A percentile compares a stretch with the other conserved stretches of the same genome.
Conservation (phyloP, 1,140 invertebrate genomes). For the Ips typographus region DNA sequence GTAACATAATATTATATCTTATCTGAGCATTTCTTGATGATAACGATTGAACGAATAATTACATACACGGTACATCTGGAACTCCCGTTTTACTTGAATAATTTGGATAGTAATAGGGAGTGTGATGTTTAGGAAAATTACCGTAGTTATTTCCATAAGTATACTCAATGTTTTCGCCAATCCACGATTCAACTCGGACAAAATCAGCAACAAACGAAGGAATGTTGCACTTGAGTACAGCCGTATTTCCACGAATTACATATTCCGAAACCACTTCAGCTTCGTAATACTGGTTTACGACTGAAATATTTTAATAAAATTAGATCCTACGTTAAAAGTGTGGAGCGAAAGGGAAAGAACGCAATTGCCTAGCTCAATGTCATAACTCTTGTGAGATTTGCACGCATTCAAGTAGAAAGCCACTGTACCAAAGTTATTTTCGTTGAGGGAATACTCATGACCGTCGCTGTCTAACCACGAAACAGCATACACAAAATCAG, state of each 20-base stretch:
- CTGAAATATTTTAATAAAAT: conserved; percentile 54
- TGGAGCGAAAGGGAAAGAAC: too few relatives aligned
- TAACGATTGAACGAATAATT: neutral
- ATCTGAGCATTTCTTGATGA: too few relatives aligned
- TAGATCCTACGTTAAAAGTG: too few relatives aligned
- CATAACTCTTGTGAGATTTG: neutral
- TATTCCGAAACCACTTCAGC: conserved; percentile 91
- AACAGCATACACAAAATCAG: conserved; percentile 84
- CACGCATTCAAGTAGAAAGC: conserved; percentile 9
- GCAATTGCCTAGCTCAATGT: neutral
- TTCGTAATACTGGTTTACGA: conserved; percentile 88
- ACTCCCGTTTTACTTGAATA: conserved; percentile 1
- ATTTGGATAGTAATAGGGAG: neutral
- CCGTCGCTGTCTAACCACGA: conserved; percentile 83
- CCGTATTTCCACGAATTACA: conserved; percentile 89
- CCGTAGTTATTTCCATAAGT: conserved; percentile 56
- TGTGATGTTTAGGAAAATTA: conserved; percentile 42
- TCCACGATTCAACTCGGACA: conserved; percentile 86
- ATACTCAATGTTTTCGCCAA: conserved; percentile 74
- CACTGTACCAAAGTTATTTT: conserved; percentile 63
- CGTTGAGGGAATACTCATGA: conserved; percentile 64
- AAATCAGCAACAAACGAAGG: conserved; percentile 91
- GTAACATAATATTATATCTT: too few relatives aligned
- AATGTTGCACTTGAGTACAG: conserved; percentile 89
- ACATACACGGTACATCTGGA: conserved; percentile 4